Evolutionary conservation across 2,113 vertebrate genomes (phyloP).

Genomic region (Rhegmatorhina hoffmannsi): DNA sequence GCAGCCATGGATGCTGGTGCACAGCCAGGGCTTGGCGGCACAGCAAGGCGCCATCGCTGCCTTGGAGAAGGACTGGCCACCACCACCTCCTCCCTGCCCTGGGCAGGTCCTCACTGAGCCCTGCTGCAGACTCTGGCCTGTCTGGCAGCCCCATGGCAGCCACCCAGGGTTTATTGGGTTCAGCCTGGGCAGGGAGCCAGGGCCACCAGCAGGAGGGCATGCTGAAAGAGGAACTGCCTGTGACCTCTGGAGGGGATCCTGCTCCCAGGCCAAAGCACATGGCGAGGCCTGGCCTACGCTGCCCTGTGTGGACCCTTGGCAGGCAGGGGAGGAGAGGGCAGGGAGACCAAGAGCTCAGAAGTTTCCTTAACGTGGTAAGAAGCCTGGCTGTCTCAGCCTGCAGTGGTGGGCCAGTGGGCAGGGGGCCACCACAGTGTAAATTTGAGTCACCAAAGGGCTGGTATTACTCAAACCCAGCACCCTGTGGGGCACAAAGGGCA

Average conservation of each 20-base stretch:
- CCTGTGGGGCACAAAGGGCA: no score
- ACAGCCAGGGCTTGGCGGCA: no score
- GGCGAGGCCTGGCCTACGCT: not conserved
- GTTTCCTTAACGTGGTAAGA: not conserved
- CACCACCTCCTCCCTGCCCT: fast-evolving
- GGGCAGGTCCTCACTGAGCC: fast-evolving
- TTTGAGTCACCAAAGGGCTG: not conserved
- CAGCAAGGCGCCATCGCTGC: not conserved
- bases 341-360: not conserved
- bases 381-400: not conserved
- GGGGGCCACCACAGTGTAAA: no score
- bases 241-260: not conserved
- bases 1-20: not conserved
- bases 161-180: not conserved
- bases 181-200: not conserved
- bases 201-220: not conserved
- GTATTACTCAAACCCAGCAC: not conserved
- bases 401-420: not conserved
- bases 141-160: not conserved
- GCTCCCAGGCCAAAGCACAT: not conserved
- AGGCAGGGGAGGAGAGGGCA: not conserved
- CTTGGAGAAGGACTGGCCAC: not conserved
- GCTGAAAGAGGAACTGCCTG: not conserved
- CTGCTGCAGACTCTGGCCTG: not conserved
- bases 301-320: not conserved